Conservation (phyloP, 2,888 invertebrate genomes). For the Sicus ferrugineus region DNA sequence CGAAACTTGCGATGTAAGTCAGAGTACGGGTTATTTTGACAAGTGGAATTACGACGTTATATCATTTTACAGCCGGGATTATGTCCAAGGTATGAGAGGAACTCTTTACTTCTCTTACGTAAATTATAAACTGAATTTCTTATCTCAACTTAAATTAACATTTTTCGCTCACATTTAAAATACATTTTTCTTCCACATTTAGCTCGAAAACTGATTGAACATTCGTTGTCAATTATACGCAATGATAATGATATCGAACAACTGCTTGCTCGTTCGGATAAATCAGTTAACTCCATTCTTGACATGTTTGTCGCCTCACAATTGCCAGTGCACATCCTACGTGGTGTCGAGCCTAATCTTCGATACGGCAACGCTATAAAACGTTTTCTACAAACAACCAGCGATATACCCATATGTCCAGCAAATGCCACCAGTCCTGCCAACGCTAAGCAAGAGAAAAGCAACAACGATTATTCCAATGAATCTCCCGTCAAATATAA, state of each 20-base stretch:
- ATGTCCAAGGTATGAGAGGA: slow-evolving; percentile 69
- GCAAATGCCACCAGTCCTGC: slow-evolving; percentile 31
- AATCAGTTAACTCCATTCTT: slow-evolving; percentile 68
- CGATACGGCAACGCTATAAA: slow-evolving; percentile 66
- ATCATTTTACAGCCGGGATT: slow-evolving; percentile 86
- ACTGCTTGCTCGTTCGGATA: slow-evolving; percentile 64
- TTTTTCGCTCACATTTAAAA: background rate
- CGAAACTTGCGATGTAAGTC: slow-evolving; percentile 73
- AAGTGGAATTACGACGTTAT: slow-evolving; percentile 75
- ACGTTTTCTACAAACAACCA: slow-evolving; percentile 51
- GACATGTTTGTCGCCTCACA: slow-evolving; percentile 75
- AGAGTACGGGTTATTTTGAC: slow-evolving; percentile 83
- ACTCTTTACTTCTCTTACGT: background rate
- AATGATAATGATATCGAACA: slow-evolving; percentile 72
- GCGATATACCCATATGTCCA: slow-evolving; percentile 49
- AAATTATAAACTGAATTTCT: too few relatives aligned
- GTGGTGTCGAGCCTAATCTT: slow-evolving; percentile 83
- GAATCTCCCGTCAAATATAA: slow-evolving; percentile 45
- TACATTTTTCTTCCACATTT: slow-evolving; percentile 48
- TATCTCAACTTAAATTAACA: background rate
- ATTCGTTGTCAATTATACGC: slow-evolving; percentile 70
- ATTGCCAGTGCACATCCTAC: slow-evolving; percentile 73
- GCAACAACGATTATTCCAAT: slow-evolving; percentile 41
- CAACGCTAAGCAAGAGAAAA: slow-evolving; percentile 31
- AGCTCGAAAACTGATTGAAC: slow-evolving; percentile 72